These are phyloP conservation scores for Vulpes ferrilata DNA, from an alignment of 2,113 vertebrate species.

Conservation along the genomic window DNA sequence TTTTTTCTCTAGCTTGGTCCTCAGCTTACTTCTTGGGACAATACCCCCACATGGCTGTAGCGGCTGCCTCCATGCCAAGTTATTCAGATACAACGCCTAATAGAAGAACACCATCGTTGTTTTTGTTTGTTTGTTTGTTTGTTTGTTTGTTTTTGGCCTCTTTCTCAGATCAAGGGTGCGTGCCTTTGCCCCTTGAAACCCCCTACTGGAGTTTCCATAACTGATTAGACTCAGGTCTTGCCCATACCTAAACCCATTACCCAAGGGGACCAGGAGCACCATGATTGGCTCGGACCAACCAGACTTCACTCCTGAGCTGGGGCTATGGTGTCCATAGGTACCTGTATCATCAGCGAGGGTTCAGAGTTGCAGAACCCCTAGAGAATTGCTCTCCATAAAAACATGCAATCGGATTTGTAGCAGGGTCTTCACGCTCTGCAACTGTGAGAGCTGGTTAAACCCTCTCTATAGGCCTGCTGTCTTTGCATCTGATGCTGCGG, in stretches of 20 bases:
- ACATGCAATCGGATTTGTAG: neutral
- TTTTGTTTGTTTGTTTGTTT: neutral
- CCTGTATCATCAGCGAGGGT: neutral
- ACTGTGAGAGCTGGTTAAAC: too few species aligned
- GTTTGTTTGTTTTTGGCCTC: neutral
- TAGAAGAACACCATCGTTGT: neutral
- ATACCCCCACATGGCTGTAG: neutral
- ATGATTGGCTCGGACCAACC: neutral
- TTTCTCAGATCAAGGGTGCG: neutral
- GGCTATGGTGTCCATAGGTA: fast-evolving
- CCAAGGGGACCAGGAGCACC: neutral
- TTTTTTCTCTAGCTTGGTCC: neutral
- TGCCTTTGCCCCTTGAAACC: neutral
- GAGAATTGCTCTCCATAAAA: neutral
- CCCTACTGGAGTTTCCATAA: neutral
- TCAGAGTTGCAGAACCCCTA: neutral
- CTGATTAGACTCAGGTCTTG: neutral
- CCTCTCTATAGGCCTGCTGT: neutral
- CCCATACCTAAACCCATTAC: neutral
- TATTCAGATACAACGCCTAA: neutral
- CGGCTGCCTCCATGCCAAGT: neutral
- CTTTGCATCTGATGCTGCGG: neutral
- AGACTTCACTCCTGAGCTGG: neutral
- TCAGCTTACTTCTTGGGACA: neutral
- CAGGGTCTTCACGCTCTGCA: neutral